A percentile compares a stretch with the other conserved stretches of the same genome.
Evolutionary conservation across 2,797 vertebrate species (phyloP).

Genomic region (Helarctos malayanus): DNA sequence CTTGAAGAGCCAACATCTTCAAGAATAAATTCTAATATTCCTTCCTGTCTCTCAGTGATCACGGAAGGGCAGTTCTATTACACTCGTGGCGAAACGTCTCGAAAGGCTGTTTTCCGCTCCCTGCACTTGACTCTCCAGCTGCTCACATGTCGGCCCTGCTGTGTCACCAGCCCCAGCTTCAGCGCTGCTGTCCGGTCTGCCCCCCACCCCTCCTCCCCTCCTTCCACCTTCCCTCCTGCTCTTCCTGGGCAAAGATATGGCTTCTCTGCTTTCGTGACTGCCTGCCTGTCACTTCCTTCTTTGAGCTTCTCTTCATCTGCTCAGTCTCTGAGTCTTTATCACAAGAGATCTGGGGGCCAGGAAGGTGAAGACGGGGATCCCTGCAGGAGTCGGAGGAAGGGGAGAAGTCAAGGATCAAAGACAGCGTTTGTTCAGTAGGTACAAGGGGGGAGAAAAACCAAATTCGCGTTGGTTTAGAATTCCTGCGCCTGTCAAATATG

Average conservation of each 20-base stretch:
- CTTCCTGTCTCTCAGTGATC: not conserved
- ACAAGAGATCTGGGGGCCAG: not conserved
- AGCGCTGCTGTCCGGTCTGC: no score
- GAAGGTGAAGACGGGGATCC: not conserved
- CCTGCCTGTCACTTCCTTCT: no score
- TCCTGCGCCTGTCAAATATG: not conserved
- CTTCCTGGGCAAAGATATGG: not conserved
- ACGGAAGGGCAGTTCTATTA: rapidly evolving
- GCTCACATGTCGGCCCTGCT: rapidly evolving
- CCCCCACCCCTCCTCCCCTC: not conserved
- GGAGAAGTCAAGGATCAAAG: not conserved
- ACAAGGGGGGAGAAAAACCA: not conserved
- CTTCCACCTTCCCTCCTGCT: rapidly evolving
- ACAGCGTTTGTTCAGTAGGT: rapidly evolving
- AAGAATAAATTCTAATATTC: not conserved
- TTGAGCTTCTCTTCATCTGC: not conserved
- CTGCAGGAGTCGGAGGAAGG: rapidly evolving
- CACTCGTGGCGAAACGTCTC: rapidly evolving
- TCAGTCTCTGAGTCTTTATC: not conserved
- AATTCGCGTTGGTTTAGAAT: not conserved
- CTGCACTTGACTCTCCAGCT: no score
- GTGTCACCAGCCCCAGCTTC: not conserved
- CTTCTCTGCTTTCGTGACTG: not conserved
- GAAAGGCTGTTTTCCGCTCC: not conserved
- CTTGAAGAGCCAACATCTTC: not conserved